Evolutionary conservation across 2,113 vertebrate species (phyloP).

Genomic region (Entosphenus tridentatus): DNA sequence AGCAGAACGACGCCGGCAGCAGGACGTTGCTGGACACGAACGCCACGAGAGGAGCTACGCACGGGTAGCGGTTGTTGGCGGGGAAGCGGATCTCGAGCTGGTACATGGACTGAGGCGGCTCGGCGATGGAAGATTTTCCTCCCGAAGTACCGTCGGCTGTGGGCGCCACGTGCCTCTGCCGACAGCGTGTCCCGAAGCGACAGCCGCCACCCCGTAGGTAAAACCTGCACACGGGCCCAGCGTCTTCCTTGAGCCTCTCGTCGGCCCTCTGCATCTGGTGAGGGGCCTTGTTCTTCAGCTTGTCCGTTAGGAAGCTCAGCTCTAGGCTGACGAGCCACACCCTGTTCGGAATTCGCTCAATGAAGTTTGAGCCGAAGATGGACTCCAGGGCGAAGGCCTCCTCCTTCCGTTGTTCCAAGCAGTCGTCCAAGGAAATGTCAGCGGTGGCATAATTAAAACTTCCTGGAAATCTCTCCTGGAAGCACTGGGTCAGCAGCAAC

Average conservation of each 20-base stretch:
- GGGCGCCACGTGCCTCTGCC: constrained; percentile 48
- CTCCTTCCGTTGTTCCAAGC: constrained; percentile 48
- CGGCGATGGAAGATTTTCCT: constrained; percentile 16
- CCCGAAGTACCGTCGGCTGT: constrained; percentile 15
- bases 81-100: constrained; percentile 75
- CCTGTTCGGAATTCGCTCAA: constrained; percentile 48
- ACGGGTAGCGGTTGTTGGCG: constrained; percentile 54
- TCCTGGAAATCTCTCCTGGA: constrained; percentile 38
- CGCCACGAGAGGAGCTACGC: constrained; percentile 58
- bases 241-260: constrained; percentile 11
- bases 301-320: constrained; percentile 23
- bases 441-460: constrained; percentile 21
- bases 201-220: constrained; percentile 50
- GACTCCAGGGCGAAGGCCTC: constrained; percentile 58
- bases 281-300: constrained; percentile 10
- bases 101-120: constrained; percentile 19
- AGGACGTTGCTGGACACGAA: constrained; percentile 61
- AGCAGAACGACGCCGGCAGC: constrained; percentile 38
- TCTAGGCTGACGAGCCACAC: constrained; percentile 68
- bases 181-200: constrained; percentile 56
- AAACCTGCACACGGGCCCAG: constrained; percentile 36
- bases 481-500: constrained; percentile 45
- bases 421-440: constrained; percentile 30
- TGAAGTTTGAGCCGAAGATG: constrained; percentile 74
- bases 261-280: constrained; percentile 15